Evolutionary conservation across 2,888 invertebrate genomes (phyloP), one percentile per base, ranked within the genome.

Genomic region (Ferrisia virgata): DNA sequence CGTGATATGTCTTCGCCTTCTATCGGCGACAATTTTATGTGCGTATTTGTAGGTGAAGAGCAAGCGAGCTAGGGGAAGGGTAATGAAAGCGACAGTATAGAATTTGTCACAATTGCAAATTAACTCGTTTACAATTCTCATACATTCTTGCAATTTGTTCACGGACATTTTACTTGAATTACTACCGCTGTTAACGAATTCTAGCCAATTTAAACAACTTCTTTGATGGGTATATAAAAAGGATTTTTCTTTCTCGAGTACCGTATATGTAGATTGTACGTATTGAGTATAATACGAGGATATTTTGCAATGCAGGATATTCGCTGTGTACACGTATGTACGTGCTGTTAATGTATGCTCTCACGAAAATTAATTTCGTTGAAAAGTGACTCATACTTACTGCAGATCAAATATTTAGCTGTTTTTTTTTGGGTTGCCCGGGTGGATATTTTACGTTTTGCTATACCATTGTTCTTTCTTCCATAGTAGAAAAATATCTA

Each of bases 121-220:
- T 64, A 28, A 28, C 25, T 25, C 53, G 53, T 53, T 64, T 11
- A 28, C 28, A 28, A 64, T 64, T 64, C 64, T 28, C 64, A 64
- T 64, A 64, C 64, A 64, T 64, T 64, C 64, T 64, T 64, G 64
- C 64, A 28, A 64, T 64, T 64, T 64, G 64, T 64, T 64, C 64
- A 64, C 64, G 64, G 64, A 64, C 64, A 64, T 64, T 64, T 64
- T 28, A 64, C 28, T 64, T 28, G 28, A 64, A 28, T 64, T 25
- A 28, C 64, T 15, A 28, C 64, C 25, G 64, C 64, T 64, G 64
- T 64, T 64, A 64, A 64, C 64, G 64, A 64, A 64, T 64, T 64
- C 28, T 15, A 64, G 64, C 64, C 64, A 64, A 64, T 64, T 64
- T 64, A 64, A 64, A 58, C 8, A 58, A 64, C 64, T 13, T 64